phyloP scores from a whole-genome alignment of 1,140 invertebrate species.

The Heliconius himera region DNA sequence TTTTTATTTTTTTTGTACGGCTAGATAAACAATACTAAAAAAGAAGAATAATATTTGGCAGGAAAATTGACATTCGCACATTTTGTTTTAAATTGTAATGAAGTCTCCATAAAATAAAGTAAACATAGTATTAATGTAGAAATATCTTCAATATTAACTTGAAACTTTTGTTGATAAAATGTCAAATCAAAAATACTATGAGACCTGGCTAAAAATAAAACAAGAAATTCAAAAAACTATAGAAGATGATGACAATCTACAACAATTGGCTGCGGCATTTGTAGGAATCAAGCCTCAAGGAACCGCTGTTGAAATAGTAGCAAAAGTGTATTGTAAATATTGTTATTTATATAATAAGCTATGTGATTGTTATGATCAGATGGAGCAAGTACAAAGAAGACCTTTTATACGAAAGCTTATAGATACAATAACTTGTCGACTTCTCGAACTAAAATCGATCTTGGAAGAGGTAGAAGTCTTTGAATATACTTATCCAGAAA shows the following conservation, averaged over 20 bases:
- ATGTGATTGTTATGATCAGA: slow-evolving; percentile 74
- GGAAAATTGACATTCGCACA: not conserved
- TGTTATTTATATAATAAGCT: slow-evolving; percentile 70
- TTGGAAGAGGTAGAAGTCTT: slow-evolving; percentile 70
- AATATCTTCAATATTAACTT: too few species aligned
- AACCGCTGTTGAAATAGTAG: slow-evolving; percentile 66
- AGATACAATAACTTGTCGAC: slow-evolving; percentile 65
- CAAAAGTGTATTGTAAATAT: slow-evolving; percentile 66
- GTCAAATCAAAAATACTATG: slow-evolving; percentile 68
- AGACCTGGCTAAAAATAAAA: slow-evolving; percentile 68
- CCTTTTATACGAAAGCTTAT: slow-evolving; percentile 66
- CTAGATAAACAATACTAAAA: not conserved
- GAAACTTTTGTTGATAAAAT: slow-evolving; percentile 42
- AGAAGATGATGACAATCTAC: slow-evolving; percentile 58
- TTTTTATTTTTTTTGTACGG: too few species aligned
- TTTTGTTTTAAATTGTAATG: not conserved
- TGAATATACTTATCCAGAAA: slow-evolving; percentile 72
- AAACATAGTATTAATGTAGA: too few species aligned
- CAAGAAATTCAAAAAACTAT: slow-evolving; percentile 52
- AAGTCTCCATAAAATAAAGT: too few species aligned
- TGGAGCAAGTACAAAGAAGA: slow-evolving; percentile 71
- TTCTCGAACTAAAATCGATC: slow-evolving; percentile 63
- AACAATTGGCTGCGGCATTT: slow-evolving; percentile 50
- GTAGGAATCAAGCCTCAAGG: slow-evolving; percentile 69
- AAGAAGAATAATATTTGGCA: slow-evolving; percentile 1